Evolutionary conservation across 2,888 invertebrate genomes (phyloP), one percentile per base, ranked within the genome.

Genomic region (Bugulina stolonifera): DNA sequence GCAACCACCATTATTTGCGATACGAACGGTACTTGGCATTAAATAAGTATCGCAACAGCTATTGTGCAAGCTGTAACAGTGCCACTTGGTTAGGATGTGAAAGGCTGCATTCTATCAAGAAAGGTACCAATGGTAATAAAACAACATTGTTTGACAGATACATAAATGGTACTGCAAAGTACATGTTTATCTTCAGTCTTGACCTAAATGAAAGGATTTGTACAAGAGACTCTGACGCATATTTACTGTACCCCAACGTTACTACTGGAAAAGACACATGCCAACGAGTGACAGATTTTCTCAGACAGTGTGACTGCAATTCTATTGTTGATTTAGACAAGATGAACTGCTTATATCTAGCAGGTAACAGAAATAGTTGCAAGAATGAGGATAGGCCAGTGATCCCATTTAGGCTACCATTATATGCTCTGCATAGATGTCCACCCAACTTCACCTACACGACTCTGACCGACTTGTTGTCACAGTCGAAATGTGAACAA

Each of bases 231-330:
- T 64, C 64, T 14, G 64, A 64, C 32, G 29, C 64, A 64, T 22
- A 22, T 29, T 32, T 64, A n/a, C 5, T 64, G 2, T 64, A 64
- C 64, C 22, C 25, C 14, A 27, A 64, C 64, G 25, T 29, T 64
- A 32, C 27, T 14, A 64, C 64, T 27, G 64, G 64, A 14, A 14
- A 18, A 18, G 64, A 64, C 64, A 64, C 64, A 2, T 64, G 64
- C 32, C 22, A 27, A 5, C 25, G 10, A 14, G 32, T 64, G 14
- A 64, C 25, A 25, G 18, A 2, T 32, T 32, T 25, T 25, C 64
- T 64, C 18, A 64, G 27, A 64, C 29, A 64, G n/a, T 64, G 64
- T 64, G 34, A 64, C 64, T 64, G 64, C 32, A 22, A 64, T 10
- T 27, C 27, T 25, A 32, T 64, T 10, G 3, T 64, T 14, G 27